These are phyloP conservation scores for Siniperca scherzeri DNA, from an alignment of 2,797 vertebrate genomes.

Conservation along the genomic window DNA sequence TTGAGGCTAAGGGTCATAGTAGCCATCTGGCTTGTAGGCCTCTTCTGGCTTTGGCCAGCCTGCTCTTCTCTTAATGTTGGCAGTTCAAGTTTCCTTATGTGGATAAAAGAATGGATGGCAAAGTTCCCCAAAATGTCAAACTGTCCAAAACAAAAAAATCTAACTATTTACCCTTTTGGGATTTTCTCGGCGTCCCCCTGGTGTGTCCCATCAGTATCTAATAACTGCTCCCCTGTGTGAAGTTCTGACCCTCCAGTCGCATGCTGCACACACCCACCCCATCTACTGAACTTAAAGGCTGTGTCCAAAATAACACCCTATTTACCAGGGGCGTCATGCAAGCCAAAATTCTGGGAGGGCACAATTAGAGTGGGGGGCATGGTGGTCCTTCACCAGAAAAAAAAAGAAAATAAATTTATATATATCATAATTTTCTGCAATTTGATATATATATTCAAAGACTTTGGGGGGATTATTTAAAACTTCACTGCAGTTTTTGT, in stretches of 20 bases:
- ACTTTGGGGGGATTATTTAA: no score
- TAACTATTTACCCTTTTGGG: neutral
- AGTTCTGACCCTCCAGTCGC: neutral
- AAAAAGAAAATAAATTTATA: no score
- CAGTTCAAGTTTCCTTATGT: neutral
- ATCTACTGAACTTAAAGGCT: neutral
- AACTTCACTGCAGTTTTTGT: no score
- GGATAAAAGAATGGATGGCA: neutral
- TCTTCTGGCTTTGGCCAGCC: neutral
- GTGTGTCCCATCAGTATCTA: slow-evolving; percentile 4
- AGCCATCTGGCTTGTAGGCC: neutral
- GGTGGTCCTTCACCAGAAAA: no score
- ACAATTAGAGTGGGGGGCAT: no score
- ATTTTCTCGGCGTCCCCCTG: neutral
- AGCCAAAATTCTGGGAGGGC: no score
- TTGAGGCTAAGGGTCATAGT: neutral
- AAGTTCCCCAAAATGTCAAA: neutral
- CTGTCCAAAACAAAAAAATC: neutral
- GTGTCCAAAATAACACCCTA: no score
- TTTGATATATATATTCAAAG: no score
- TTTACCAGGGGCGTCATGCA: no score
- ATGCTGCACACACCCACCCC: neutral
- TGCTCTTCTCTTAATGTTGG: slow-evolving; percentile 1
- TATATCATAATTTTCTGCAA: no score
- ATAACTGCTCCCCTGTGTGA: neutral